These are phyloP conservation scores for Drosophila imparisetae DNA, from an alignment of 2,888 invertebrate species.

Conservation along the genomic window DNA sequence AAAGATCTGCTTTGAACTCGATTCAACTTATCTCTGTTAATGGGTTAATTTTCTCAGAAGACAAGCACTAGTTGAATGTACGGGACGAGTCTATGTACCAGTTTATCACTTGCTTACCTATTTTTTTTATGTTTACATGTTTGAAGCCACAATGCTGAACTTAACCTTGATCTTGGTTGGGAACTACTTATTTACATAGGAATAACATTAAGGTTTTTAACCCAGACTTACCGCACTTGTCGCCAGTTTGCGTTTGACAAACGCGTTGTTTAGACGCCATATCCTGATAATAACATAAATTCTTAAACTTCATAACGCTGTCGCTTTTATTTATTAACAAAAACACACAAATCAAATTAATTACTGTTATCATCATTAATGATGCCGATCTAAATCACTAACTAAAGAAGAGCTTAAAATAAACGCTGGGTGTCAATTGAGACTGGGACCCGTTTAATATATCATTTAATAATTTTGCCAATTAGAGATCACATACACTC, in stretches of 20 bases:
- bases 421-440: not conserved
- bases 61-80: constrained; percentile 28
- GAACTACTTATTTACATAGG: constrained; percentile 5
- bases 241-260: constrained; percentile 27
- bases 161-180: constrained; percentile 44
- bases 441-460: not conserved
- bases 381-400: constrained; percentile 8
- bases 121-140: constrained; percentile 15
- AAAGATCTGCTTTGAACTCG: constrained; percentile 33
- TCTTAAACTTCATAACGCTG: not conserved
- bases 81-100: not conserved
- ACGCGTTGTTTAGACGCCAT: constrained; percentile 16
- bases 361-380: too few species aligned
- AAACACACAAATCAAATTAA: not conserved
- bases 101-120: constrained; percentile 15
- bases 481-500: not conserved
- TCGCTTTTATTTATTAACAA: constrained; percentile 1
- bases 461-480: not conserved
- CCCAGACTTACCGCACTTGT: constrained; percentile 20
- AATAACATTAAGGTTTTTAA: constrained; percentile 26
- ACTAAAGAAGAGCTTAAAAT: too few species aligned
- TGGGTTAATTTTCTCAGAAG: constrained; percentile 46
- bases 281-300: not conserved
- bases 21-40: constrained; percentile 47
- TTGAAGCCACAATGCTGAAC: constrained; percentile 30